Conservation (phyloP, 2,113 vertebrate genomes). For the Epinephelus moara region DNA sequence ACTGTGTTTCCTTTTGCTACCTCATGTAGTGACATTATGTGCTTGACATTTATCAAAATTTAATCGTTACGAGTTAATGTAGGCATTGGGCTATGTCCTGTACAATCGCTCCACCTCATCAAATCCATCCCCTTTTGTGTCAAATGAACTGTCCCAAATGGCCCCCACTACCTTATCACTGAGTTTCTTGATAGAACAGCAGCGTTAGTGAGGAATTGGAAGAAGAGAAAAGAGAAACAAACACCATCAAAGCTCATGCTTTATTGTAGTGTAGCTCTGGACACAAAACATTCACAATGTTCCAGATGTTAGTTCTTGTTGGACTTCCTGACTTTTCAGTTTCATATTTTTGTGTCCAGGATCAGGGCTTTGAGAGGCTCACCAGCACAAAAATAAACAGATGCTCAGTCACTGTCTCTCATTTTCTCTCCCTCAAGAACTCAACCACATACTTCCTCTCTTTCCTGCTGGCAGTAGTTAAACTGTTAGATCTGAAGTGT, state of each 20-base stretch:
- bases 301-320: not conserved
- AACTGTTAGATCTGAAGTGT: conserved; percentile 23
- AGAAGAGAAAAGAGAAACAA: no score
- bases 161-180: no score
- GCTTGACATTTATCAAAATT: no score
- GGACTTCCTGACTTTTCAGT: not conserved
- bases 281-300: not conserved
- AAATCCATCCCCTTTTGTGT: no score
- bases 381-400: not conserved
- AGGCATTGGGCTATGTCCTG: no score
- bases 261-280: not conserved
- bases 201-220: no score
- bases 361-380: not conserved
- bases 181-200: no score
- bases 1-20: no score
- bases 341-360: not conserved
- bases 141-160: no score
- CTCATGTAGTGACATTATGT: no score
- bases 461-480: not conserved
- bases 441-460: conserved; percentile 19
- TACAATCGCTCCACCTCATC: no score
- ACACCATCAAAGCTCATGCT: not conserved
- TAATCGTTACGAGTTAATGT: no score
- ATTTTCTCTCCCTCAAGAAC: not conserved
- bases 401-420: not conserved